These are phyloP conservation scores for Eira barbara DNA, from an alignment of 2,113 vertebrate genomes.

Conservation along the genomic window DNA sequence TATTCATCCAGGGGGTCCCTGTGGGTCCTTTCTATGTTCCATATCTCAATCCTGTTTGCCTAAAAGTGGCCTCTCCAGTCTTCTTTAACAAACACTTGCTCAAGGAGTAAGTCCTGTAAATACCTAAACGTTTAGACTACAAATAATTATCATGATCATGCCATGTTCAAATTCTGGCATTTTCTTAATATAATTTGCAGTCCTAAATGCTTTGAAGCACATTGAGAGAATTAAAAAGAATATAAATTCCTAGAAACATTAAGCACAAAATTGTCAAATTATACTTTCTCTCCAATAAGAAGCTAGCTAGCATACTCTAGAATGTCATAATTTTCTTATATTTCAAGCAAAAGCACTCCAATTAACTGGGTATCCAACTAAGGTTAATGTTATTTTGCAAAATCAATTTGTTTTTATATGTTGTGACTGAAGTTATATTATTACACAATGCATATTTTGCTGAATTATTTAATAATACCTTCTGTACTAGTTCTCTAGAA, in stretches of 20 bases:
- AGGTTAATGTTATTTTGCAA: conserved; percentile 21
- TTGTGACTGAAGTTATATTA: not conserved
- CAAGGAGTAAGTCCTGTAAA: conserved; percentile 55
- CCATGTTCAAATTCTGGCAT: conserved; percentile 47
- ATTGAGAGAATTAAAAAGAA: conserved; percentile 70
- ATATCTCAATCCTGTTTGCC: not conserved
- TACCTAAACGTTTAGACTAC: conserved; percentile 59
- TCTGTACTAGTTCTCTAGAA: not conserved
- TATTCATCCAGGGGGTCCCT: not conserved
- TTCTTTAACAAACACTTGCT: conserved; percentile 60
- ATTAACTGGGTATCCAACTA: not conserved
- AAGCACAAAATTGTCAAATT: conserved; percentile 59
- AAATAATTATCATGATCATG: conserved; percentile 52
- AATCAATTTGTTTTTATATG: conserved; percentile 17
- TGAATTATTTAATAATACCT: conserved; percentile 38
- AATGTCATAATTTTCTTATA: not conserved
- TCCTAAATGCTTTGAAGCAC: conserved; percentile 60
- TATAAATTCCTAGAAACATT: conserved; percentile 78
- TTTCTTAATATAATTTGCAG: conserved; percentile 70
- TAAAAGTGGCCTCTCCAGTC: not conserved
- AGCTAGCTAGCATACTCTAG: not conserved
- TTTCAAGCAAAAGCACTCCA: conserved; percentile 26
- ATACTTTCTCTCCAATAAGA: conserved; percentile 50
- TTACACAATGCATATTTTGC: not conserved
- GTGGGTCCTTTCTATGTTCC: not conserved